A percentile compares a stretch with the other conserved stretches of the same genome.
These are phyloP conservation scores for Misgurnus anguillicaudatus DNA, from an alignment of 2,113 vertebrate species.

Conservation along the genomic window DNA sequence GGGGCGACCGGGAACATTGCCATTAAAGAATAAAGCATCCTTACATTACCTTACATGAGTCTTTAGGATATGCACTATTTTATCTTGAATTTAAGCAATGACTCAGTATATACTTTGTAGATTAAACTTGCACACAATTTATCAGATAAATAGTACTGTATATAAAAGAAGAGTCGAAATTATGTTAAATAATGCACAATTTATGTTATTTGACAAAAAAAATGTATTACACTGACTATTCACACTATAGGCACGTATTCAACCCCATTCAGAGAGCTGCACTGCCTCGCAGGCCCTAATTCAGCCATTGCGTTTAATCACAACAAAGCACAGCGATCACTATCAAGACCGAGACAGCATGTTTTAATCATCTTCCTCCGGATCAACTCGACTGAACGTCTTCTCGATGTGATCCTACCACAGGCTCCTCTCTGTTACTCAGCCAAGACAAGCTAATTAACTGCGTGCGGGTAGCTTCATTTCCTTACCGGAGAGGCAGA, in stretches of 20 bases:
- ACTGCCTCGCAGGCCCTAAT: slow-evolving; percentile 33
- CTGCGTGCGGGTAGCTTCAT: slow-evolving; percentile 52
- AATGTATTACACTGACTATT: background rate
- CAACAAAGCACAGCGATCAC: slow-evolving; percentile 47
- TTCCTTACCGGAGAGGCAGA: slow-evolving; percentile 56
- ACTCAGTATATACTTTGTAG: no score
- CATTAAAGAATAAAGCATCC: no score
- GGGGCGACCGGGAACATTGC: no score
- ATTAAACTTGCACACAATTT: no score
- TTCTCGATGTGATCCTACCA: slow-evolving; percentile 50
- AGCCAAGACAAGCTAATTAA: slow-evolving; percentile 60
- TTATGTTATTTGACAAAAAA: no score
- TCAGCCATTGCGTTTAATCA: slow-evolving; percentile 30
- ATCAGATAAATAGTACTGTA: no score
- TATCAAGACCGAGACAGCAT: slow-evolving; percentile 52
- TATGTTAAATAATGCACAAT: background rate
- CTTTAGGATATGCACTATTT: no score
- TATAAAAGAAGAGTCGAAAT: no score
- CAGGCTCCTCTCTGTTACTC: slow-evolving; percentile 44
- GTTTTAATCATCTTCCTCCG: slow-evolving; percentile 50
- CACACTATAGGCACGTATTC: background rate
- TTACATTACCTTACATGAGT: no score
- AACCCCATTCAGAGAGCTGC: slow-evolving; percentile 25
- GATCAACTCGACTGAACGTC: slow-evolving; percentile 56
- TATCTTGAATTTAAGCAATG: no score